These are phyloP conservation scores for Lates calcarifer DNA, from an alignment of 2,113 vertebrate species.

Conservation along the genomic window DNA sequence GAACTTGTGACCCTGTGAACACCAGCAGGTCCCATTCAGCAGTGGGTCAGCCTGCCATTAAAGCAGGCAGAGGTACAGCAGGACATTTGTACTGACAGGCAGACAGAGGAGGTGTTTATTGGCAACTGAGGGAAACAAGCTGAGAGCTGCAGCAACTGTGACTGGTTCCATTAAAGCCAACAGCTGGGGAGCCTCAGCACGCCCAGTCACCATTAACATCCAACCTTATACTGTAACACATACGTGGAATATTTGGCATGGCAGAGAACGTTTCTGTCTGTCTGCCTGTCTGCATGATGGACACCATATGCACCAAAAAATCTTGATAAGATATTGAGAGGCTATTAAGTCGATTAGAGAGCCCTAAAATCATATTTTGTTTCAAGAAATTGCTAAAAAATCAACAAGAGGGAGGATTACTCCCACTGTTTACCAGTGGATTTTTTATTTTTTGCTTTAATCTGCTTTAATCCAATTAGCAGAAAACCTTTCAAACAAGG, in stretches of 20 bases:
- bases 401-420: too few relatives aligned
- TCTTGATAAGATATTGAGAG: not conserved
- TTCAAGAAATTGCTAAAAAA: too few relatives aligned
- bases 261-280: not conserved
- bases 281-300: not conserved
- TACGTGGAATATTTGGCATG: conserved; percentile 26
- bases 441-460: too few relatives aligned
- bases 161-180: conserved; percentile 8
- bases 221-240: conserved; percentile 18
- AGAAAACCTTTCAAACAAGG: too few relatives aligned
- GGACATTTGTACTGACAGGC: not conserved
- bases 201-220: conserved; percentile 17
- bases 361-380: too few relatives aligned
- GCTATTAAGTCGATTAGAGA: not conserved
- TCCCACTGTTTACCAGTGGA: too few relatives aligned
- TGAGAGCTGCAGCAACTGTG: conserved; percentile 36
- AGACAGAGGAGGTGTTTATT: conserved; percentile 35
- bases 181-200: conserved; percentile 58
- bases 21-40: not conserved
- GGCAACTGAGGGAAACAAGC: conserved; percentile 19
- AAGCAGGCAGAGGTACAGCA: conserved; percentile 1
- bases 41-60: not conserved
- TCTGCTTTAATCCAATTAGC: too few relatives aligned
- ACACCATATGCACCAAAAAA: not conserved
- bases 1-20: conserved; percentile 12